Percentiles rank a stretch among this genome's conserved stretches.
These are phyloP conservation scores for Melinaea menophilus DNA, from an alignment of 2,888 invertebrate genomes.

Conservation along the genomic window DNA sequence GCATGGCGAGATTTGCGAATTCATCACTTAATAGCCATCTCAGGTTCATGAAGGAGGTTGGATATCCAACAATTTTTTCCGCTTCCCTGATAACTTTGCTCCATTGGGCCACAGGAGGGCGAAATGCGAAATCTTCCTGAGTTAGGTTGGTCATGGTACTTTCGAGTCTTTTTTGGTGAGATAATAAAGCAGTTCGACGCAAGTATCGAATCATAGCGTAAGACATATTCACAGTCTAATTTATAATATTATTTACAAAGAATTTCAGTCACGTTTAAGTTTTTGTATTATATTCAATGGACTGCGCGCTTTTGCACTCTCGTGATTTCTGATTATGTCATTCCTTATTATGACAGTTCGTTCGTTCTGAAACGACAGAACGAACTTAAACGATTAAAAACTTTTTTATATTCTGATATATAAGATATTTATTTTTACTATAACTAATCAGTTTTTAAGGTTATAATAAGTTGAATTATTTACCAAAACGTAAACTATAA, in stretches of 20 bases:
- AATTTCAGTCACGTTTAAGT: slow-evolving; percentile 29
- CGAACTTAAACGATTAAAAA: too few species aligned
- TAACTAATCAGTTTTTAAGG: too few species aligned
- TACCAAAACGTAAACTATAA: too few species aligned
- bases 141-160: slow-evolving; percentile 65
- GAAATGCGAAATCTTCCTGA: slow-evolving; percentile 66
- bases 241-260: slow-evolving; percentile 40
- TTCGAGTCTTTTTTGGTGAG: slow-evolving; percentile 60
- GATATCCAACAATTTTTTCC: slow-evolving; percentile 75
- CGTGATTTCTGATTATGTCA: slow-evolving; percentile 32
- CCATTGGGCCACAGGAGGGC: slow-evolving; percentile 67
- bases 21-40: slow-evolving; percentile 81
- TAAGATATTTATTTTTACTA: too few species aligned
- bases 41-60: slow-evolving; percentile 79
- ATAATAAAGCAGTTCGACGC: slow-evolving; percentile 55
- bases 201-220: slow-evolving; percentile 64
- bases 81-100: slow-evolving; percentile 71
- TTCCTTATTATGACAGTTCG: slow-evolving; percentile 29
- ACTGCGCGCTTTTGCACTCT: slow-evolving; percentile 25
- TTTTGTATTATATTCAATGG: slow-evolving; percentile 19
- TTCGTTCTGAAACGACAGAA: slow-evolving; percentile 51
- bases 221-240: slow-evolving; percentile 48
- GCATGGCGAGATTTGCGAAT: slow-evolving; percentile 79
- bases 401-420: too few species aligned
- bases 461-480: too few species aligned